A percentile compares a stretch with the other conserved stretches of the same genome.
phyloP scores from a whole-genome alignment of 92 coral and sea anemone genomes.

The Epizoanthus illoricatus region DNA sequence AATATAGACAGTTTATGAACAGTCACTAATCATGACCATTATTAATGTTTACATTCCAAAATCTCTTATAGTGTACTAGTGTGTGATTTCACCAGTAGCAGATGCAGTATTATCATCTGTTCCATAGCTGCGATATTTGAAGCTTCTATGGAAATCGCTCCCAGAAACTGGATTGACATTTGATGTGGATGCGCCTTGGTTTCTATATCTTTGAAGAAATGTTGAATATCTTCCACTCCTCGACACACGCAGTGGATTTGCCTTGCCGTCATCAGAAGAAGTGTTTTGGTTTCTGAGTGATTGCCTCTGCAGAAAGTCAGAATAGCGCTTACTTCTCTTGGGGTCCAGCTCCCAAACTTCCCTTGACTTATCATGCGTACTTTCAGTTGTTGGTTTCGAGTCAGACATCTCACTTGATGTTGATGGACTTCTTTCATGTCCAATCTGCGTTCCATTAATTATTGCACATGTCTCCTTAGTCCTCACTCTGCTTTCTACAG shows the following conservation, averaged over 20 bases:
- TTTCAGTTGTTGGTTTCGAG: neutral
- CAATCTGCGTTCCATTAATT: slow-evolving; percentile 9
- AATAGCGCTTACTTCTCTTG: slow-evolving; percentile 17
- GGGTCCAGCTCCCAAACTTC: neutral
- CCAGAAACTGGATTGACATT: neutral
- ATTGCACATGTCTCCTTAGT: slow-evolving; percentile 6
- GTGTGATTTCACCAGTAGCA: neutral
- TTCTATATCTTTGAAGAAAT: neutral
- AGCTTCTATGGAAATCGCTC: neutral
- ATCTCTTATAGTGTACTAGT: neutral
- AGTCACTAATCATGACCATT: neutral
- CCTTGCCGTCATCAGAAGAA: neutral
- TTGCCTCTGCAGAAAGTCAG: slow-evolving; percentile 23
- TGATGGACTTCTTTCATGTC: neutral
- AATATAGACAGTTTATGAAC: too few relatives aligned
- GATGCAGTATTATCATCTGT: neutral
- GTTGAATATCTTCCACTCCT: neutral
- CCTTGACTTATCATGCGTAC: neutral
- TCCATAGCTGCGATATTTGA: neutral
- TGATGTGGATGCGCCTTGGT: neutral
- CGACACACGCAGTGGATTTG: neutral
- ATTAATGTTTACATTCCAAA: neutral
- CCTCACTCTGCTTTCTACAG: neutral
- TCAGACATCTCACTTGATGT: slow-evolving; percentile 11
- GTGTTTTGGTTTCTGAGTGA: neutral